Base-by-base conservation (phyloP, 2,888 invertebrate species). In the Andrena haemorrhoa region DNA sequence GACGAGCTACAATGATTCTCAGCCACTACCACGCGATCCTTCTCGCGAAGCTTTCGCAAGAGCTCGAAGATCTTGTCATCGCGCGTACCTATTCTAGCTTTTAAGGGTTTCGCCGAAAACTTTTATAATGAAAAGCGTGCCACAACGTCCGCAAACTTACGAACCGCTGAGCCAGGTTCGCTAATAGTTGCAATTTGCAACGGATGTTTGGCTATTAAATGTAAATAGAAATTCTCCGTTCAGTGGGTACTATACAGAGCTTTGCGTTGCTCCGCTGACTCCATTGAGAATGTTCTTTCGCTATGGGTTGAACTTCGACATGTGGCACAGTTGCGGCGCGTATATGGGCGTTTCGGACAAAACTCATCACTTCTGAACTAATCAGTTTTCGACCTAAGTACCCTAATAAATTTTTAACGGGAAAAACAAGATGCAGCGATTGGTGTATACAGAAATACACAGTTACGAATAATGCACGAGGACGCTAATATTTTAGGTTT, bases 71-170 rank as follows among this genome's bases (percentile, higher is more conserved):
- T 41, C 8, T 20, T 29, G n/a, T 16, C 47, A 20, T 8, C 6
- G 12, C n/a, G 29, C 65, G 0, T 29, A n/a, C n/a, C n/a, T n/a
- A 33, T n/a, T 5, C 7, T 66, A 29, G 10, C 7, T 31, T 8
- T 2, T 31, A 70, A 47, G 41, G 23, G 0, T 5, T 7, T 12
- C 29, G 16, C 26, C 20, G 29, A 49, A 73, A 29, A 33, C n/a
- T n/a, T 64, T 8, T 47, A 7, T 8, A 64, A 76, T 76, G 56
- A 58, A 72, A 76, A 63, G 2, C 12, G 8, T 20, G 49, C 29
- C 5, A 2, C 29, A 6, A 31, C 49, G 47, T 31, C n/a, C 5
- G 26, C 2, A 49, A 49, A 29, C 7, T 10, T 49, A 7, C 33
- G 60, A 56, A 23, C 12, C 26, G 20, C 56, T 56, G 23, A 26